Evolutionary conservation across 2,797 vertebrate species (phyloP).

Genomic region (Neomorphus geoffroyi): DNA sequence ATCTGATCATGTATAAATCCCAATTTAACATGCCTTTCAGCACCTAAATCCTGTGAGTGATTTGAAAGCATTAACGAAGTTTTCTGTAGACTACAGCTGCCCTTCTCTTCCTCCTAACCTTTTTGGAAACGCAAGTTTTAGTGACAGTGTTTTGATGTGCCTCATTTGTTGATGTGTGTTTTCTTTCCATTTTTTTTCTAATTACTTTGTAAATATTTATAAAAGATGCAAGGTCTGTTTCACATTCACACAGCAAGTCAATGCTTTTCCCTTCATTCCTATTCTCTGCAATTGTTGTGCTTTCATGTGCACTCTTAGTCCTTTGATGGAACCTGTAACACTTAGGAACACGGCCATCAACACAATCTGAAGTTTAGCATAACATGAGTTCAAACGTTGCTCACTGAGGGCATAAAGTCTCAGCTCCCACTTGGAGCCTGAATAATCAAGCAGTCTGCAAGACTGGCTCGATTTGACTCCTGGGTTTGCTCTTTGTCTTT

Average conservation of each 20-base stretch:
- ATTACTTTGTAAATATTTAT: conserved; percentile 64
- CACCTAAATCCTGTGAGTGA: conserved; percentile 76
- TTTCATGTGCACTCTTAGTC: background rate
- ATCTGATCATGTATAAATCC: conserved; percentile 80
- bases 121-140: conserved; percentile 59
- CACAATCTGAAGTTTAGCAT: background rate
- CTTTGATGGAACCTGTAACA: background rate
- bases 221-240: conserved; percentile 44
- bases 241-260: background rate
- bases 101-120: conserved; percentile 56
- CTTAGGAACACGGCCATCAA: background rate
- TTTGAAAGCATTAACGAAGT: conserved; percentile 77
- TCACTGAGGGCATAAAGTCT: background rate
- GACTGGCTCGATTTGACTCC: conserved; percentile 20
- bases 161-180: conserved; percentile 52
- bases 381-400: conserved; percentile 18
- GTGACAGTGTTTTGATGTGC: conserved; percentile 66
- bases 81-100: conserved; percentile 62
- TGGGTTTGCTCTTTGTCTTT: conserved; percentile 7
- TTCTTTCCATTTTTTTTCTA: conserved; percentile 37
- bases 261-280: conserved; percentile 24
- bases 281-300: background rate
- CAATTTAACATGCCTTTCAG: conserved; percentile 77
- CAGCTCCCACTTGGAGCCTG: background rate
- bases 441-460: conserved; percentile 6